phyloP scores from a whole-genome alignment of 2,113 vertebrate genomes.

The Syngnathoides biaculeatus region DNA sequence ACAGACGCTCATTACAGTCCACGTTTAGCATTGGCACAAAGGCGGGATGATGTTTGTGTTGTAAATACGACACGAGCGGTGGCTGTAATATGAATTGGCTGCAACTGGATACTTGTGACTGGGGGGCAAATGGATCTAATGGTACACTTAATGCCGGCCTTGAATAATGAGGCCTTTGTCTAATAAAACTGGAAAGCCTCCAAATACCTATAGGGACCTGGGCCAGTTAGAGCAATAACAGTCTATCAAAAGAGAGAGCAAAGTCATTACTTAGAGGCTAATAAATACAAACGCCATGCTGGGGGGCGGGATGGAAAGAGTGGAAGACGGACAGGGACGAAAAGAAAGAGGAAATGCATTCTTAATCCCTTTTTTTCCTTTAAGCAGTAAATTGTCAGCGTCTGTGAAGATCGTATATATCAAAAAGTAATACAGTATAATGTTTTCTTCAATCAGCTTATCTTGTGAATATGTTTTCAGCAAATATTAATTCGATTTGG shows the following conservation, averaged over 20 bases:
- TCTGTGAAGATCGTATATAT: no score
- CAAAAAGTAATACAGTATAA: no score
- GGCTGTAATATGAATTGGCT: slow-evolving; percentile 71
- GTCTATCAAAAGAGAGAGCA: slow-evolving; percentile 75
- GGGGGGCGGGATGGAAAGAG: slow-evolving; percentile 46
- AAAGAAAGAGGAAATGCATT: slow-evolving; percentile 38
- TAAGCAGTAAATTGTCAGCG: neutral
- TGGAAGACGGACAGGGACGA: slow-evolving; percentile 35
- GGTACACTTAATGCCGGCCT: slow-evolving; percentile 61
- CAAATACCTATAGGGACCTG: slow-evolving; percentile 74
- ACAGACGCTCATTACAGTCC: slow-evolving; percentile 41
- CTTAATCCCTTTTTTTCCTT: neutral
- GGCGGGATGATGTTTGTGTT: slow-evolving; percentile 56
- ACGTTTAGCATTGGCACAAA: slow-evolving; percentile 51
- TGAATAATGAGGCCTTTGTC: slow-evolving; percentile 74
- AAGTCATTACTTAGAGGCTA: slow-evolving; percentile 75
- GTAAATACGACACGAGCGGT: slow-evolving; percentile 6
- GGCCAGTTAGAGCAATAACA: slow-evolving; percentile 71
- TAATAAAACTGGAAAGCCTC: slow-evolving; percentile 76
- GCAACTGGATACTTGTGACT: slow-evolving; percentile 71
- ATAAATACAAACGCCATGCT: slow-evolving; percentile 72
- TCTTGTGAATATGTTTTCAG: neutral
- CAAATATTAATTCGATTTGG: no score
- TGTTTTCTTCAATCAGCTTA: neutral
- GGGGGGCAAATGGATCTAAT: slow-evolving; percentile 71